Base-by-base conservation (phyloP, 2,113 vertebrate species). In the Oplegnathus fasciatus region DNA sequence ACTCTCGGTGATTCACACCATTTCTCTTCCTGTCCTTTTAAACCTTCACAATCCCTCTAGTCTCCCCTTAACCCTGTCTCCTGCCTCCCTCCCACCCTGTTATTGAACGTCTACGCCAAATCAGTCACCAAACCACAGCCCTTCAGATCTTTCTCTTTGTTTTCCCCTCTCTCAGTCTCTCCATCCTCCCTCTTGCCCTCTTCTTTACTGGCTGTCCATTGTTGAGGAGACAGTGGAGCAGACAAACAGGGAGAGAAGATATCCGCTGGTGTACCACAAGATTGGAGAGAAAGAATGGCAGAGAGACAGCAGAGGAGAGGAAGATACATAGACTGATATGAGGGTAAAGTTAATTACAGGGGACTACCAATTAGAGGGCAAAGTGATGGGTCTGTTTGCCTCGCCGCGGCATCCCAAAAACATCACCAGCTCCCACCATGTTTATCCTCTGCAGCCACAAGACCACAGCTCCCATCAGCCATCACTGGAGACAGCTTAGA, bases 391-490 rank as follows among this genome's bases (percentile, higher is more conserved):
- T 88, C 92, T 89, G 88, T 91, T 93, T 94, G 86, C 90, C 57
- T 88, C 86, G 58, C 86, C 89, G 89, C 90, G 91, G 91, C 88
- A 82, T 90, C 91, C 93, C 88, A 89, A 92, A 92, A 92, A 91
- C 93, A 92, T 92, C 83, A 86, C 89, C 94, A 85, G 89, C 89
- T 91, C 88, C 92, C 92, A 92, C 92, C 91, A 89, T 91, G 92
- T 94, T 95, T 94, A 91, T 91, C 88, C 92, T 92, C 85, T 65
- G 89, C 87, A 58, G 88, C 92, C 90, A 37, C 85, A 75, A 84
- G 65, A 92, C 91, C 91, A 73, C 91, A 93, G 74, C 85, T 92
- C 90, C 88, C 95, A 92, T 89, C 89, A 92, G 84, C 86, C 89
- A 69, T 87, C 89, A 62, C 75, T 84, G 88, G 79, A 89, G 89